These are phyloP conservation scores for Pecten maximus DNA, from an alignment of 2,888 invertebrate genomes.

Conservation along the genomic window DNA sequence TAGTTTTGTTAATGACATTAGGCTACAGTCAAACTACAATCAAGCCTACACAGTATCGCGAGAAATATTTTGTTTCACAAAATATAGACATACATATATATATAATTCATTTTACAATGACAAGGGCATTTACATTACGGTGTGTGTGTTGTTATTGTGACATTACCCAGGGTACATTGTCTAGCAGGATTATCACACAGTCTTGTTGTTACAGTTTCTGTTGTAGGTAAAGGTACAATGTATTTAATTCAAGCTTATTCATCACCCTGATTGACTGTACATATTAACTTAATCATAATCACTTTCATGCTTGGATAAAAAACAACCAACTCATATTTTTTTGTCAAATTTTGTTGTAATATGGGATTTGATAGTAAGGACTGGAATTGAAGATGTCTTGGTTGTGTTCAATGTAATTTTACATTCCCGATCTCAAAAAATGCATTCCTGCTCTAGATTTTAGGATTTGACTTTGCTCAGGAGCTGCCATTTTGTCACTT, in stretches of 20 bases:
- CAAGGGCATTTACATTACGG: not conserved
- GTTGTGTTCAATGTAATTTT: not conserved
- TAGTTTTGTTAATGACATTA: too few species aligned
- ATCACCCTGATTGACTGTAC: not conserved
- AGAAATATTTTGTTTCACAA: too few species aligned
- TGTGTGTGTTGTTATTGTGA: not conserved
- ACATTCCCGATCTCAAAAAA: not conserved
- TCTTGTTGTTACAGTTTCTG: not conserved
- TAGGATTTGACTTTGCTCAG: not conserved
- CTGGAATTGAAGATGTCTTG: not conserved
- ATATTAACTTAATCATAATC: not conserved
- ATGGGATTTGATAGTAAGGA: too few species aligned
- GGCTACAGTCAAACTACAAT: too few species aligned
- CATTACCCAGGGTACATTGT: not conserved
- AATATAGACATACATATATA: not conserved
- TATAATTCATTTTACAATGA: not conserved
- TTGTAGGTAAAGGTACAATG: not conserved
- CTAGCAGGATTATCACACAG: not conserved
- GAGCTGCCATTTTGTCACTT: not conserved
- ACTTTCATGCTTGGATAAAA: not conserved
- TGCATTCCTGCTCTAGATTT: not conserved
- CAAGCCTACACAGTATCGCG: too few species aligned
- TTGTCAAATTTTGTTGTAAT: too few species aligned
- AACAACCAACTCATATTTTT: not conserved
- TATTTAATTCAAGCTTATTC: not conserved